Percentiles rank a stretch among this genome's conserved stretches.
These are phyloP conservation scores for Oenanthe oenanthe DNA, from an alignment of 2,113 vertebrate genomes.

Conservation along the genomic window DNA sequence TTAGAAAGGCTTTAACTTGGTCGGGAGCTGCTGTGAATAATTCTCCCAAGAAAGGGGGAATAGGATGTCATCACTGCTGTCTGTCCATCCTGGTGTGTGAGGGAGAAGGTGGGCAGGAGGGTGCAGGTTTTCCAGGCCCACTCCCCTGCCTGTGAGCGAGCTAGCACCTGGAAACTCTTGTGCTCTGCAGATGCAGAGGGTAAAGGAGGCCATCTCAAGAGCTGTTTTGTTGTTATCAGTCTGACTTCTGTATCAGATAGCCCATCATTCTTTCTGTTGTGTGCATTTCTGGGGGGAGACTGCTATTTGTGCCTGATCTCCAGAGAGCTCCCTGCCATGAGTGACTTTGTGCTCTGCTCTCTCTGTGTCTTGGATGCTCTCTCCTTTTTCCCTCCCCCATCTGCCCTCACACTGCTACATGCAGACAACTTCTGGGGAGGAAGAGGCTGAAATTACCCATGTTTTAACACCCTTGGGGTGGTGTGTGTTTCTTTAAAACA, in stretches of 20 bases:
- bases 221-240: background rate
- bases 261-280: background rate
- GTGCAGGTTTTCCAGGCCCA: background rate
- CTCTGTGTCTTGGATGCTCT: background rate
- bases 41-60: background rate
- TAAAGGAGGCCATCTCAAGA: background rate
- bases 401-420: background rate
- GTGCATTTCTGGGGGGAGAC: background rate
- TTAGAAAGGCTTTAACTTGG: background rate
- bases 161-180: background rate
- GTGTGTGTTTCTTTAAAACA: background rate
- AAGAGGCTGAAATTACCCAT: background rate
- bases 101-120: background rate
- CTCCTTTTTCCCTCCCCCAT: fast-evolving
- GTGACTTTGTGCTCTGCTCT: background rate
- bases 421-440: background rate
- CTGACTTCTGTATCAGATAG: background rate
- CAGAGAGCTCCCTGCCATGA: background rate
- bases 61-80: fast-evolving
- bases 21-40: background rate
- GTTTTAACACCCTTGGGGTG: background rate
- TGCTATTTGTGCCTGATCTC: background rate
- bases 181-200: background rate
- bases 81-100: background rate
- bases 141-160: background rate